These are phyloP conservation scores for Drosophila anomelani DNA, from an alignment of 2,888 invertebrate genomes.

Conservation along the genomic window DNA sequence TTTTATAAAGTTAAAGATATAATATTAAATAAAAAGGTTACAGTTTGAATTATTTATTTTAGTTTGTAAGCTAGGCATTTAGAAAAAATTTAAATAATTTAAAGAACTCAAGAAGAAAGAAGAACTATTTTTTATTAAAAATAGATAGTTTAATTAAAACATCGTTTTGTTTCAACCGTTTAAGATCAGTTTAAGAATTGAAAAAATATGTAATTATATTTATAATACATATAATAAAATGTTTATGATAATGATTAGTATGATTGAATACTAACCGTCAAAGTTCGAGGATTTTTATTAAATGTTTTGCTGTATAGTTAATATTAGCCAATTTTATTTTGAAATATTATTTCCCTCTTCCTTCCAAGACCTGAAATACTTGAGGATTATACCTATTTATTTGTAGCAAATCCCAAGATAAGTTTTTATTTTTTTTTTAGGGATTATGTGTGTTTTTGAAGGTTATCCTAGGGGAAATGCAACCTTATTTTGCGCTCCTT, in stretches of 20 bases:
- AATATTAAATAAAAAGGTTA: not conserved
- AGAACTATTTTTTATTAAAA: not conserved
- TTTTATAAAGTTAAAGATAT: not conserved
- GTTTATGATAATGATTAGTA: too few relatives aligned
- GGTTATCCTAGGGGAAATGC: slow-evolving; percentile 1
- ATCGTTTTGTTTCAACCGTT: too few relatives aligned
- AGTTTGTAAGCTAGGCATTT: not conserved
- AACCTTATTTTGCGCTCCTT: not conserved
- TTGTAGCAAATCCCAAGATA: not conserved
- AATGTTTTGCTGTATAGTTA: too few relatives aligned
- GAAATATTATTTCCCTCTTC: too few relatives aligned
- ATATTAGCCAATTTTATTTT: too few relatives aligned
- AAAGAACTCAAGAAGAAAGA: not conserved
- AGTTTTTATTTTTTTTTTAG: not conserved
- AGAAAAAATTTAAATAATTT: not conserved
- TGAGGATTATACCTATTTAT: not conserved
- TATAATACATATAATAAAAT: too few relatives aligned
- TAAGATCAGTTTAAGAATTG: too few relatives aligned
- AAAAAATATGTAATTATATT: too few relatives aligned
- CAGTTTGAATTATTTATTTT: too few relatives aligned
- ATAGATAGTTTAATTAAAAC: not conserved
- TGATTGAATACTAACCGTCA: too few relatives aligned
- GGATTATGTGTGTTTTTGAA: slow-evolving; percentile 3
- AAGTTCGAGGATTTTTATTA: too few relatives aligned
- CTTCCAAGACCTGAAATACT: not conserved